Evolutionary conservation across 1,140 invertebrate genomes (phyloP), one percentile per base, ranked within the genome.

Genomic region (Trachelipus rathkii): DNA sequence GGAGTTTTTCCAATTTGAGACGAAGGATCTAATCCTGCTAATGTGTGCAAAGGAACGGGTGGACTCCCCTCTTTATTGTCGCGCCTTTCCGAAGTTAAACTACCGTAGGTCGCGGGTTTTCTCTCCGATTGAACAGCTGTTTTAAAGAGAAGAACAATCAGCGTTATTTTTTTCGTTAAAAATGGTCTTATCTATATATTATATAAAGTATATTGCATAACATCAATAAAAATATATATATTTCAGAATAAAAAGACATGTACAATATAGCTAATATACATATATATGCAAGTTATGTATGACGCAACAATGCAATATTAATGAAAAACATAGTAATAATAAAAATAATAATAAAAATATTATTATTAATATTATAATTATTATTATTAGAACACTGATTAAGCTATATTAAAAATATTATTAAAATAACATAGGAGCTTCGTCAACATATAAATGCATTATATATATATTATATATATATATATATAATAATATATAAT

Each of bases 41-140:
- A 66, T 19, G 79, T 75, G 33, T 78, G 72, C 60, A 78, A 33
- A n/a, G 79, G 73, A 19, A 78, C 45, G n/a, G 79, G 79, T 19
- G 79, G 79, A 69, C 77, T 78, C 21, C 72, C 79, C 60, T 81
- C 79, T 71, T 81, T 81, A 44, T 81, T 74, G 50, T 60, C 50
- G 69, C 74, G 69, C 21, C 79, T 70, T 23, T 78, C 77, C 21
- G 50, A 21, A 45, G 67, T n/a, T 5, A 77, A 72, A 13, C 72
- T 15, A 68, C 72, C 72, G 72, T 71, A 77, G 46, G 73, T 81
- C 50, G 76, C 82, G 44, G 86, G 86, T 80, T 86, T 87, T 79
- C 88, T 83, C 81, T 89, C 88, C 73, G 88, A 87, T 82, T 89
- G 88, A 44, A 89, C 88, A 82, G 88, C 88, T 89, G 81, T 68